Evolutionary conservation across 2,888 invertebrate genomes (phyloP).

Genomic region (Drosophila fungiperda): DNA sequence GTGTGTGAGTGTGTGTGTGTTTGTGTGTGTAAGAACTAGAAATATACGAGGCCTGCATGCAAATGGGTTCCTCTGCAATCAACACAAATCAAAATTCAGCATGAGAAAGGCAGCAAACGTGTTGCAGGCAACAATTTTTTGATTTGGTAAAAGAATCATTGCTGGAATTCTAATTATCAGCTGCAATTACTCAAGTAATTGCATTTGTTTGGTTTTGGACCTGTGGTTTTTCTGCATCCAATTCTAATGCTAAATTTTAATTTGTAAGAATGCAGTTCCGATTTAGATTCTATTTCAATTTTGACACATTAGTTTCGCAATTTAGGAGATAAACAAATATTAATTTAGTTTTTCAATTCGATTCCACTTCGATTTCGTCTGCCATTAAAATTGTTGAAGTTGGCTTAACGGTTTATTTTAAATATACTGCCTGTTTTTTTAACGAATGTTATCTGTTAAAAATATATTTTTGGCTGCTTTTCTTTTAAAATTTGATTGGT

Average conservation of each 20-base stretch:
- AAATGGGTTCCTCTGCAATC: conserved; percentile 5
- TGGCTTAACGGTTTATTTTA: background rate
- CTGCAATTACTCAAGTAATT: conserved; percentile 2
- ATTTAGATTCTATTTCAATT: background rate
- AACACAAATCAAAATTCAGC: conserved; percentile 12
- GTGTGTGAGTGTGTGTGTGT: background rate
- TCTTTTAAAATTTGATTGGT: conserved; percentile 20
- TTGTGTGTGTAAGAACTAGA: background rate
- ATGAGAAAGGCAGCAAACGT: background rate
- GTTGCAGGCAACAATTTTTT: background rate
- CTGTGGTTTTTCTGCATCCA: background rate
- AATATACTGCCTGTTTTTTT: background rate
- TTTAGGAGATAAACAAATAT: background rate
- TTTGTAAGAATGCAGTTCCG: background rate
- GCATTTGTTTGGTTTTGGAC: conserved; percentile 2
- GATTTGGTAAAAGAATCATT: conserved; percentile 4
- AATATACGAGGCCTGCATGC: conserved; percentile 17
- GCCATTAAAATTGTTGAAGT: background rate
- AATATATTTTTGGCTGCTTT: conserved; percentile 3
- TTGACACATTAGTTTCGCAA: background rate
- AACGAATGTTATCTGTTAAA: background rate
- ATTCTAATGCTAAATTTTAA: background rate
- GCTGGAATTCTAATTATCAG: conserved; percentile 3
- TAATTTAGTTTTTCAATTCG: background rate
- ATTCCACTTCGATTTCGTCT: background rate